Percentiles rank a stretch among this genome's conserved stretches.
Evolutionary conservation across 2,888 invertebrate species (phyloP).

Genomic region (Frankliniella fusca): DNA sequence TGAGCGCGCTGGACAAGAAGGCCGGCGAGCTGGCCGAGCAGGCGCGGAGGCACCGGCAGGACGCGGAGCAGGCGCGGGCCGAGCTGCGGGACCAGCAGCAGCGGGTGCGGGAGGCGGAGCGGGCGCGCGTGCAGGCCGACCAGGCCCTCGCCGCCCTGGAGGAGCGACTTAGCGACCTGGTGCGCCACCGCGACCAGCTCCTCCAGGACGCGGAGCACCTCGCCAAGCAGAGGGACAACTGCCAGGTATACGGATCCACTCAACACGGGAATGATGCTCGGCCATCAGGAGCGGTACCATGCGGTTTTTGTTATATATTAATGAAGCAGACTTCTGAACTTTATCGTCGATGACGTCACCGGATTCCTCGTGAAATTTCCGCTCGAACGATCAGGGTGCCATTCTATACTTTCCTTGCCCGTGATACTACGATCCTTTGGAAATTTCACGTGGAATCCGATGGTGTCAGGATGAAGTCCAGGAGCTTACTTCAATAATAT

Average conservation of each 20-base stretch:
- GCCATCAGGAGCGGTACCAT: too few species aligned
- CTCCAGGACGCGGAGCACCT: background rate
- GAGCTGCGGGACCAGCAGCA: background rate
- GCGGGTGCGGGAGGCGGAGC: background rate
- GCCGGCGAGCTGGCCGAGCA: background rate
- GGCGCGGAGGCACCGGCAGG: background rate
- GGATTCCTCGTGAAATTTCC: too few species aligned
- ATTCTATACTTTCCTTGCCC: too few species aligned
- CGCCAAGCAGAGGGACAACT: background rate
- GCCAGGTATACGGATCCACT: background rate
- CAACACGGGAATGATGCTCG: too few species aligned
- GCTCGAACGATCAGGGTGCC: too few species aligned
- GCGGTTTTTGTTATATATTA: too few species aligned
- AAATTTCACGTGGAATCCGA: too few species aligned
- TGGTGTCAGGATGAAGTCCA: too few species aligned
- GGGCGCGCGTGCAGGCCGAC: background rate
- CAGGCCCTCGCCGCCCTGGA: background rate
- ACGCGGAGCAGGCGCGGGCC: background rate
- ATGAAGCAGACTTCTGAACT: too few species aligned
- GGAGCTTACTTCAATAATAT: too few species aligned
- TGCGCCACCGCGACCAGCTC: background rate
- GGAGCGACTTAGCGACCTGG: background rate
- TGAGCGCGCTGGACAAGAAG: slow-evolving; percentile 1
- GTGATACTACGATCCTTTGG: too few species aligned
- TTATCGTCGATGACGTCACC: too few species aligned